Percentiles rank a stretch among this genome's conserved stretches.
Evolutionary conservation across 2,797 vertebrate species (phyloP).

Genomic region (Karalla daura): DNA sequence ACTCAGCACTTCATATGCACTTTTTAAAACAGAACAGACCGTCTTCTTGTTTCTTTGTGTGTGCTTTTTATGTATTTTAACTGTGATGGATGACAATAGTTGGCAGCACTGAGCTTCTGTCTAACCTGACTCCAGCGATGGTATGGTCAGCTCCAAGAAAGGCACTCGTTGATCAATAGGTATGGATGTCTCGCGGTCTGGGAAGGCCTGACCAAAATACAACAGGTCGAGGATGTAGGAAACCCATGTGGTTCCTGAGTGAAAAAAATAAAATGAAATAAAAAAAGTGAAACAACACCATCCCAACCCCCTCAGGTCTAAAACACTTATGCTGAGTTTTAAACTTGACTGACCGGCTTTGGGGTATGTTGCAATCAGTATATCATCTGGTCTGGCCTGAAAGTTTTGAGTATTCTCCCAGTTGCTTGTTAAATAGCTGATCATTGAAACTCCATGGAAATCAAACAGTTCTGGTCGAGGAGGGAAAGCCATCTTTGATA

Average conservation of each 20-base stretch:
- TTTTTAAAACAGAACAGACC: too few relatives aligned
- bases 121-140: not conserved
- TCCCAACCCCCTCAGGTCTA: not conserved
- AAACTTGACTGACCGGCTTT: not conserved
- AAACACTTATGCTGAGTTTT: not conserved
- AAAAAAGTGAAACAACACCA: not conserved
- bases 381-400: slow-evolving; percentile 3
- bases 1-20: too few relatives aligned
- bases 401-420: slow-evolving; percentile 2
- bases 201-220: not conserved
- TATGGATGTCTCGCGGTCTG: not conserved
- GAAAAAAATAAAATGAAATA: not conserved
- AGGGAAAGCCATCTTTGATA: not conserved
- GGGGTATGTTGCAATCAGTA: slow-evolving; percentile 2
- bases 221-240: not conserved
- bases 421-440: not conserved
- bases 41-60: too few relatives aligned
- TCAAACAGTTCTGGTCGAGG: not conserved
- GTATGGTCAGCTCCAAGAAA: not conserved
- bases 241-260: not conserved
- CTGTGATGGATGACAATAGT: too few relatives aligned
- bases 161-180: not conserved
- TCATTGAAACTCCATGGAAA: not conserved
- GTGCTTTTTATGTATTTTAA: too few relatives aligned
- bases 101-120: not conserved